Evolutionary conservation across 2,113 vertebrate species (phyloP).

Genomic region (Leucosticte australis): DNA sequence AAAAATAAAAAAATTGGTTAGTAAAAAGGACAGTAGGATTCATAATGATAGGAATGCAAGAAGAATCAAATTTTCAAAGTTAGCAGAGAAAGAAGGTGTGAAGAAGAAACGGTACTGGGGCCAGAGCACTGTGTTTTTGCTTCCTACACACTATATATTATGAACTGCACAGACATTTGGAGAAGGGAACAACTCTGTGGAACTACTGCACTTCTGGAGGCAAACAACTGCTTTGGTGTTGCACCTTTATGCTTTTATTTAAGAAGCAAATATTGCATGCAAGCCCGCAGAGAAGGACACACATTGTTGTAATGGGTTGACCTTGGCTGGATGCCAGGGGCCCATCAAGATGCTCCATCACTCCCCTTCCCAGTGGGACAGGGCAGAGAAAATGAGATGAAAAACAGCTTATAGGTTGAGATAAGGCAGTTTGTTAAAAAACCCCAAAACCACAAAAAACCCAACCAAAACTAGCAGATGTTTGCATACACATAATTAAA

Average conservation of each 20-base stretch:
- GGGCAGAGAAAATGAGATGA: background rate
- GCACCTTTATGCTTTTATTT: background rate
- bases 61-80: background rate
- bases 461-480: background rate
- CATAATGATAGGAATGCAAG: background rate
- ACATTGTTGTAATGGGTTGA: background rate
- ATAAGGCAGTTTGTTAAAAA: background rate
- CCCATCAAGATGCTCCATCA: background rate
- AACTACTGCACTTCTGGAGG: background rate
- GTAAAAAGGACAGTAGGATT: background rate
- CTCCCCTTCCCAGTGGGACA: background rate
- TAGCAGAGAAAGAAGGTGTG: background rate
- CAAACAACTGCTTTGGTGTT: background rate
- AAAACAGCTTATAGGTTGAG: background rate
- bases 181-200: background rate
- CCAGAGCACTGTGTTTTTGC: background rate
- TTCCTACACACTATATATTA: background rate
- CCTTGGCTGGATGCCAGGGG: background rate
- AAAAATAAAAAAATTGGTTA: background rate
- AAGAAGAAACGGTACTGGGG: background rate
- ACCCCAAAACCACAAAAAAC: background rate
- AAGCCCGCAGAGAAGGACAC: background rate
- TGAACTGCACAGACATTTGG: background rate
- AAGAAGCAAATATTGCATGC: background rate
- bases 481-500: background rate